phyloP scores from a whole-genome alignment of 2,888 invertebrate species.

The Cartodere bifasciata region DNA sequence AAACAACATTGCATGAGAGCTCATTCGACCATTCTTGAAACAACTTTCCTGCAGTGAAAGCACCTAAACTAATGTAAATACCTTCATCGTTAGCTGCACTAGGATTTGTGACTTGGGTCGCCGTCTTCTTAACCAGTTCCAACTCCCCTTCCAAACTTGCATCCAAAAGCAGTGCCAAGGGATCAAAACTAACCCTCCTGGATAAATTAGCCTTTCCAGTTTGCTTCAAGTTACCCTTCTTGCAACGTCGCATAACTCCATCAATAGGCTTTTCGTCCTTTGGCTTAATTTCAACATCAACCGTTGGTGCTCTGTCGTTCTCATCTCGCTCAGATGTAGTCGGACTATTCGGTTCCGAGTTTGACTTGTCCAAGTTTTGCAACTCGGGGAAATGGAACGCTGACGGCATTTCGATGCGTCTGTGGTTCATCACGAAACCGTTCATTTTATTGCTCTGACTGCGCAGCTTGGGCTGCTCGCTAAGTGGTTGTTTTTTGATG shows the following conservation, averaged over 20 bases:
- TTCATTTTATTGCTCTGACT: conserved; percentile 40
- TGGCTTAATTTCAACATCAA: conserved; percentile 15
- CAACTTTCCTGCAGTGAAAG: too few species aligned
- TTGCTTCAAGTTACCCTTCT: conserved; percentile 70
- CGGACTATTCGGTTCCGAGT: conserved; percentile 25
- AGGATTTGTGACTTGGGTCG: conserved; percentile 86
- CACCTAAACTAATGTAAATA: too few species aligned
- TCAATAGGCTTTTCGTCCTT: conserved; percentile 31
- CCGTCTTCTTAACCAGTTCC: conserved; percentile 91
- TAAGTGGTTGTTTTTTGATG: conserved; percentile 69
- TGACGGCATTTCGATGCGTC: conserved; percentile 72
- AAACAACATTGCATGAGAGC: too few species aligned
- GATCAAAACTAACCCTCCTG: conserved; percentile 92
- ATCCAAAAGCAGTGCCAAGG: conserved; percentile 87
- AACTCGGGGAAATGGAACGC: conserved; percentile 69
- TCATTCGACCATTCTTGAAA: too few species aligned
- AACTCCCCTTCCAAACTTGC: conserved; percentile 97
- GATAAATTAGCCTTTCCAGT: conserved; percentile 60
- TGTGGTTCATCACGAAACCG: conserved; percentile 53
- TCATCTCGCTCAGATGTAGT: conserved; percentile 20
- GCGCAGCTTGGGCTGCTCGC: conserved; percentile 66
- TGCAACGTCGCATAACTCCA: conserved; percentile 51
- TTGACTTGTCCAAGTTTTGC: conserved; percentile 42
- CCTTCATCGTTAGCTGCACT: conserved; percentile 98
- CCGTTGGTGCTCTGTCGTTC: conserved; percentile 21